Base-by-base conservation (phyloP, 2,797 vertebrate genomes). In the Rhinichthys osculus region DNA sequence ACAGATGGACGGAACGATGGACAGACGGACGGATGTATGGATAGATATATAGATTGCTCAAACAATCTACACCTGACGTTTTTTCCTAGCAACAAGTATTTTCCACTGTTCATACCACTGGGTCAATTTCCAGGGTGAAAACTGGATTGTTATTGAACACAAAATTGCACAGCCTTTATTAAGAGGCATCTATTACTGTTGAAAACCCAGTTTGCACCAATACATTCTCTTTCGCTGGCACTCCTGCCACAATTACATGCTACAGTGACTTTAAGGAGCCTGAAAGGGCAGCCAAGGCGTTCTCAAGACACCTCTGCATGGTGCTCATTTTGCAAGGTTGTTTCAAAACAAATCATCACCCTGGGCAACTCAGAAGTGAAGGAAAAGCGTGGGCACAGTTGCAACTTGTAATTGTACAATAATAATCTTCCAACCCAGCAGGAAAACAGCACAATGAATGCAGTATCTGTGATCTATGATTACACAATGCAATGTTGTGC, bases 201-300 rank as follows among this genome's bases (percentile, higher is more conserved):
- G 83, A 85, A 67, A 85, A 14, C 52, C 77, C 40, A 40, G 66
- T 78, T 85, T 71, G 81, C 66, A 57, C 83, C 83, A 23, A 66
- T n/a, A 64, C 30, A n/a, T 52, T 80, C 84, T 27, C 27, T 35
- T 79, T 50, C 57, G 14, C 69, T 80, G 76, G 76, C 76, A 79
- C 83, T 72, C 42, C 23, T 50, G 57, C 69, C 42, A 80, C 84
- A 85, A 85, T 85, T 73, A 85, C 78, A 85, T 85, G 84, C 84
- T 85, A 85, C 84, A 85, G 69, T 81, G 77, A 73, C 69, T 85
- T 72, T 85, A 85, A 80, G 77, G 69, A 81, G 40, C 77, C 70
- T 44, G 54, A 81, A 85, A 85, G 84, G 77, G 54, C 84, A 85
- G 84, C 54, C 67, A 81, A 81, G 57, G 54, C 42, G 44, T 80